Evolutionary conservation across 2,888 invertebrate genomes (phyloP).

Genomic region (Meteorus cinctellus): DNA sequence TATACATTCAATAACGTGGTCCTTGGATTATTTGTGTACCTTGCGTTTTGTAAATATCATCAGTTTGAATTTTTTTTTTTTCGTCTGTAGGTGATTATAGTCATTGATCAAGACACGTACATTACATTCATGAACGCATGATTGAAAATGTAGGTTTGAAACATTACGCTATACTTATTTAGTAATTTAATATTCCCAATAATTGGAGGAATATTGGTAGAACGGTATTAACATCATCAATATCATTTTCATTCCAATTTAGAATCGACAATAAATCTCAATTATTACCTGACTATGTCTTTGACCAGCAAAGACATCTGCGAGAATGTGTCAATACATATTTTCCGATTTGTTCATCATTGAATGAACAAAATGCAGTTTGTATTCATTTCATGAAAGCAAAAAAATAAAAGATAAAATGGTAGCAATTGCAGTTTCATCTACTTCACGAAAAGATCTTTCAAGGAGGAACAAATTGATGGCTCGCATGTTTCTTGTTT

Average conservation of each 20-base stretch:
- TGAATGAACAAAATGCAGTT: neutral
- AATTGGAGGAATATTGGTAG: neutral
- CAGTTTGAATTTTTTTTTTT: conserved; percentile 28
- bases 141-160: neutral
- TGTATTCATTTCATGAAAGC: neutral
- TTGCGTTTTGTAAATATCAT: conserved; percentile 32
- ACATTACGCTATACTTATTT: neutral
- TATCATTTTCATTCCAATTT: neutral
- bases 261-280: conserved; percentile 3
- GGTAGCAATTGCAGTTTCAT: conserved; percentile 45
- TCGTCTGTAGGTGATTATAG: conserved; percentile 26
- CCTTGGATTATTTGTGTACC: conserved; percentile 49
- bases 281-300: neutral
- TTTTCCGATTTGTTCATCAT: neutral
- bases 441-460: conserved; percentile 91
- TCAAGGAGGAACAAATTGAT: conserved; percentile 87
- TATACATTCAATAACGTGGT: conserved; percentile 58
- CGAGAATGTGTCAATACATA: neutral
- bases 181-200: neutral
- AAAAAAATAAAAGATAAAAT: neutral
- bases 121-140: neutral
- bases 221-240: conserved; percentile 7
- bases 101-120: conserved; percentile 12
- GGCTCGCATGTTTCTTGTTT: conserved; percentile 84
- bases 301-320: conserved; percentile 35